These are phyloP conservation scores for Mugil cephalus DNA, from an alignment of 2,113 vertebrate species.

Conservation along the genomic window DNA sequence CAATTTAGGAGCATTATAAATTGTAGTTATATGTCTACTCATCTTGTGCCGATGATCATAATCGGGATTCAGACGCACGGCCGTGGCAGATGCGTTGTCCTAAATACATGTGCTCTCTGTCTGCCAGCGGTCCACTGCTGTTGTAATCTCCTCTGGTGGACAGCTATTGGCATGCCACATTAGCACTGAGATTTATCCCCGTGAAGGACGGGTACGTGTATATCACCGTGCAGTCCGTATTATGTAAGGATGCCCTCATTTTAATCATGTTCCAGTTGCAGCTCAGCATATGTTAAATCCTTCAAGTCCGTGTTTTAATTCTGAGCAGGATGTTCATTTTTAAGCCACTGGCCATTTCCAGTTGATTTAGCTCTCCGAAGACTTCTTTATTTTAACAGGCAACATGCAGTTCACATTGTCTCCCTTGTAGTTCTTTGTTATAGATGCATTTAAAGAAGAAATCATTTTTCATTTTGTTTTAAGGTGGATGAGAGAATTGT, in stretches of 20 bases:
- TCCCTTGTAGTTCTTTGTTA: neutral
- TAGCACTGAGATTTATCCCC: slow-evolving; percentile 60
- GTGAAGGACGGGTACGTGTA: slow-evolving; percentile 41
- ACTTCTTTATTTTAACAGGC: neutral
- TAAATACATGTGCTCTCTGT: slow-evolving; percentile 57
- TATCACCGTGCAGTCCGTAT: slow-evolving; percentile 35
- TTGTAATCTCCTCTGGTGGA: slow-evolving; percentile 70
- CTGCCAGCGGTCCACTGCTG: slow-evolving; percentile 45
- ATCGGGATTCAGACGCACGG: slow-evolving; percentile 29
- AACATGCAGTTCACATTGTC: neutral
- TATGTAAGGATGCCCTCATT: slow-evolving; percentile 66
- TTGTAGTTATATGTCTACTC: neutral
- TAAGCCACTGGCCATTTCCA: neutral
- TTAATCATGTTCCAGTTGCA: slow-evolving; percentile 23
- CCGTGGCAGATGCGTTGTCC: slow-evolving; percentile 53
- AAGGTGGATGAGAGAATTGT: no score
- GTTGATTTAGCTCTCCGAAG: no score
- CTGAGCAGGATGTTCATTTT: slow-evolving; percentile 18
- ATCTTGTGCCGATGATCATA: slow-evolving; percentile 18
- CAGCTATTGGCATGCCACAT: slow-evolving; percentile 56
- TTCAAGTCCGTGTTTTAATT: slow-evolving; percentile 14
- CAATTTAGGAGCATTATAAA: neutral
- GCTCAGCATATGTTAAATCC: slow-evolving; percentile 15
- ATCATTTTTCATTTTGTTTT: no score
- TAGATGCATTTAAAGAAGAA: no score